A percentile compares a stretch with the other conserved stretches of the same genome.
phyloP scores from a whole-genome alignment of 2,797 vertebrate genomes.

The Kryptolebias ocellatus region DNA sequence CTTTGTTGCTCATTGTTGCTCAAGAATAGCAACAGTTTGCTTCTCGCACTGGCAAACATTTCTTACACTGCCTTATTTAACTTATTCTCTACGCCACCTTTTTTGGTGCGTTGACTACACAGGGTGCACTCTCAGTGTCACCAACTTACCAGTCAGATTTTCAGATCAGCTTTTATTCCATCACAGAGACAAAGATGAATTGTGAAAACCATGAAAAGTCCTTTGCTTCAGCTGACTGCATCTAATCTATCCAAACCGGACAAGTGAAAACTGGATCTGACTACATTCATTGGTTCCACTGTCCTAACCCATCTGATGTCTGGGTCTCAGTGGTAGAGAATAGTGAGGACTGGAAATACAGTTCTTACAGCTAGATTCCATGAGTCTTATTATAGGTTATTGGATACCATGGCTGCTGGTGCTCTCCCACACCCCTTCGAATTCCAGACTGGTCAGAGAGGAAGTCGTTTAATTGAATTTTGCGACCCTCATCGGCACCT shows the following conservation, averaged over 20 bases:
- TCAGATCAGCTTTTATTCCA: slow-evolving; percentile 14
- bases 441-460: slow-evolving; percentile 30
- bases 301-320: neutral
- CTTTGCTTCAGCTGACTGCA: slow-evolving; percentile 6
- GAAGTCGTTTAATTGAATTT: slow-evolving; percentile 52
- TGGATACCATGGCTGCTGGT: slow-evolving; percentile 13
- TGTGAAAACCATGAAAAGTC: slow-evolving; percentile 22
- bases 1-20: neutral
- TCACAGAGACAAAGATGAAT: slow-evolving; percentile 18
- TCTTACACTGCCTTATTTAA: neutral
- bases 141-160: neutral
- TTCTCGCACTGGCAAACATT: neutral
- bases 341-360: neutral
- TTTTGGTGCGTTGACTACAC: neutral
- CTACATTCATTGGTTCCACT: slow-evolving; percentile 18
- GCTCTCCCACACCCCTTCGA: slow-evolving; percentile 5
- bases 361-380: neutral
- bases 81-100: no score
- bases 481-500: slow-evolving; percentile 35
- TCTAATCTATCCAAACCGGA: slow-evolving; percentile 21
- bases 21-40: neutral
- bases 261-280: neutral
- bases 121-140: no score
- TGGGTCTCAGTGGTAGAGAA: neutral
- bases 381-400: neutral